Base-by-base conservation (phyloP, 2,888 invertebrate species). In the Eupithecia dodoneata region DNA sequence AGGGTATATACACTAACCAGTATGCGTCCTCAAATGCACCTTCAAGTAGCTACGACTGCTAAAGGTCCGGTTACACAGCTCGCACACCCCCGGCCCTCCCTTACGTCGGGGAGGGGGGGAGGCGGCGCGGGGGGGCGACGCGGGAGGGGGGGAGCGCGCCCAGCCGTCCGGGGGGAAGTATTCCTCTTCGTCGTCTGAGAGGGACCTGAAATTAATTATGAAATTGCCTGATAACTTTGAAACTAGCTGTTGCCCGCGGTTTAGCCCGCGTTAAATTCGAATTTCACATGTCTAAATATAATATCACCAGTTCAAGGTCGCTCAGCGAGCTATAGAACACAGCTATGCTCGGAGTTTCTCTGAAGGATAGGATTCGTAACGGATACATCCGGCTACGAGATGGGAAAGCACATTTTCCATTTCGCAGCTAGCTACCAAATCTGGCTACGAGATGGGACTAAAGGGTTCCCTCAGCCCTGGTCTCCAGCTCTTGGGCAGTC, bases 81-180 rank as follows among this genome's bases (percentile, higher is more conserved):
- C 83, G 55, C 93, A 94, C 13, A 84, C 81, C 0, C 81, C 79
- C 0, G 83, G 76, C 1, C 78, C 80, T 15, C 79, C 75, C 0
- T 83, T 83, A 41, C 81, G 71, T 18, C 84, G 81, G 3, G 85
- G 87, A 0, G 89, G 85, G 0, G 89, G 85, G 0, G 88, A 82
- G 13, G 76, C 77, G 42, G 72, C 72, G 9, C 41, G 84, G 0
- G 88, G 82, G 18, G 78, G 77, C 30, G 7, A 49, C 2, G 18
- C 55, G 1, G 87, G 81, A 13, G 80, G 77, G 63, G 83, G 76
- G 9, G 78, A 73, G 0, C 78, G 77, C 0, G 90, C 90, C 93
- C 94, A 94, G 0, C 93, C 93, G 85, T 90, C 90, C 0, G 89
- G 85, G 0, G 94, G 94, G 88, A 94, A 94, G 81, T 94, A 94